phyloP scores from a whole-genome alignment of 1,140 invertebrate species.

The Bombus impatiens region DNA sequence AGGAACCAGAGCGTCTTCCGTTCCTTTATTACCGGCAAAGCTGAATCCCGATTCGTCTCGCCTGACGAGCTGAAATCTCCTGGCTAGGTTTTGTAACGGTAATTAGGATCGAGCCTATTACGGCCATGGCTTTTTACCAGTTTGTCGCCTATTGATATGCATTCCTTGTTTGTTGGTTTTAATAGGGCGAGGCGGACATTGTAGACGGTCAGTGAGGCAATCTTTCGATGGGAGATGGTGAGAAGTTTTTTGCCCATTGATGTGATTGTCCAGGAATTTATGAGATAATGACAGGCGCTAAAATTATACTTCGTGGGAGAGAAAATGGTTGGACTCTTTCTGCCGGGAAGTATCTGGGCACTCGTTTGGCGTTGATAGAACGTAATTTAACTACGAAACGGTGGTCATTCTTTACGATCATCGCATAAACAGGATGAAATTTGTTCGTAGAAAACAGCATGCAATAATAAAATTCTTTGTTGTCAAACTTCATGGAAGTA shows the following conservation, averaged over 20 bases:
- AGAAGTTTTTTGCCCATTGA: not conserved
- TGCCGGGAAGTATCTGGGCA: too few species aligned
- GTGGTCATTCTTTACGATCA: too few species aligned
- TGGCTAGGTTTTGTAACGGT: constrained; percentile 3
- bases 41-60: constrained; percentile 9
- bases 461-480: too few species aligned
- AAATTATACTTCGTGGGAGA: not conserved
- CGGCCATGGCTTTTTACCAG: not conserved
- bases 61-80: not conserved
- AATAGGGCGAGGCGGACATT: not conserved
- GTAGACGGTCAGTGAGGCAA: not conserved
- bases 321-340: not conserved
- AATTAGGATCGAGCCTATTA: constrained; percentile 27
- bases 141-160: not conserved
- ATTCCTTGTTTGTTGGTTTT: not conserved
- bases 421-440: too few species aligned
- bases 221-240: not conserved
- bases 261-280: not conserved
- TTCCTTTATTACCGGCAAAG: constrained; percentile 5
- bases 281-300: not conserved
- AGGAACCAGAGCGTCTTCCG: not conserved
- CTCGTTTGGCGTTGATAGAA: not conserved
- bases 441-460: too few species aligned
- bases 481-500: too few species aligned
- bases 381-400: not conserved